These are phyloP conservation scores for Diachrysia chrysitis DNA, from an alignment of 2,888 invertebrate species.

Conservation along the genomic window DNA sequence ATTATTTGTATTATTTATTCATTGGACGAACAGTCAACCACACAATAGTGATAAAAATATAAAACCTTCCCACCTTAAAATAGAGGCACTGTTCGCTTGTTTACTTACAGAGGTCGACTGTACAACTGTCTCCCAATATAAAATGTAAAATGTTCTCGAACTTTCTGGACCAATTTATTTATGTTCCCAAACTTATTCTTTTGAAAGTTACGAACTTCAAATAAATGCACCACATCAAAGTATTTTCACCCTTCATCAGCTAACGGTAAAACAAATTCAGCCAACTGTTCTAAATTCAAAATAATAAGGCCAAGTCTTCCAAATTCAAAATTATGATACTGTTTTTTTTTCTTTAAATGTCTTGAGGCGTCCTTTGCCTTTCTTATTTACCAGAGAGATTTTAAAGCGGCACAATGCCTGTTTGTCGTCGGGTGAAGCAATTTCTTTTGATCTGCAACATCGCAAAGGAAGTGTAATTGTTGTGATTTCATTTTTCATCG, in stretches of 20 bases:
- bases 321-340: constrained; percentile 36
- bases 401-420: constrained; percentile 61
- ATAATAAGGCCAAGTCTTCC: constrained; percentile 5
- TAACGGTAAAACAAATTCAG: constrained; percentile 11
- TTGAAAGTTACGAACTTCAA: constrained; percentile 9
- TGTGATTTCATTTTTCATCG: constrained; percentile 65
- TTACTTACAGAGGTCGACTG: neutral
- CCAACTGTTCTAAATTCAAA: constrained; percentile 10
- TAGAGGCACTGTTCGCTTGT: neutral
- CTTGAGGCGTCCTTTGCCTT: constrained; percentile 42
- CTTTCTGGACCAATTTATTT: constrained; percentile 3
- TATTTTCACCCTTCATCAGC: constrained; percentile 21
- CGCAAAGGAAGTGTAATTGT: constrained; percentile 63
- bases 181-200: constrained; percentile 17
- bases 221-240: constrained; percentile 35
- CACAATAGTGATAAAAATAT: neutral
- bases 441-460: constrained; percentile 60
- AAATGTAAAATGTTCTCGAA: neutral
- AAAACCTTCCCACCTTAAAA: neutral
- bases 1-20: neutral
- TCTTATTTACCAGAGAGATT: constrained; percentile 54
- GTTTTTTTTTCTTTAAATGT: constrained; percentile 38
- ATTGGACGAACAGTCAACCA: too few relatives aligned
- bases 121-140: neutral
- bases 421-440: constrained; percentile 59